Base-by-base conservation (phyloP, 2,888 invertebrate species). In the Crocallis elinguaria region DNA sequence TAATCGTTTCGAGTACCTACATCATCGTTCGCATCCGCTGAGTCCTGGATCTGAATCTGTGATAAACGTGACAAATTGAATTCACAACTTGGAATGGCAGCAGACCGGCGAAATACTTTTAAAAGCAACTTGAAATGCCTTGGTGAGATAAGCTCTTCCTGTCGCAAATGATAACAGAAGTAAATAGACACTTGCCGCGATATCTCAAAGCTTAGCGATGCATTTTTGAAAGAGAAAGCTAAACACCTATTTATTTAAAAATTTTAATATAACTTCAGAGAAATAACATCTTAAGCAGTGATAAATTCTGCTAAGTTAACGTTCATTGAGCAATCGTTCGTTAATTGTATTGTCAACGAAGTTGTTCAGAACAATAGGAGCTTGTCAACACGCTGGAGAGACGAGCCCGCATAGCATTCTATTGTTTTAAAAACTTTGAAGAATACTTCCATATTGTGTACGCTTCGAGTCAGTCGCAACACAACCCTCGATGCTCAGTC, bases 371-470 rank as follows among this genome's bases (percentile, higher is more conserved):
- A 69, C 69, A 71, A 73, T 70, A 60, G 66, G 66, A 67, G 57
- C 53, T 66, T 48, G 66, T 71, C 71, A 71, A 75, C 66, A 73
- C 71, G 60, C 62, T 50, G 62, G 67, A 63, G 72, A 66, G 71
- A 64, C 65, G 60, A 71, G 69, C 86, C 86, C 85, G 86, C 85
- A 86, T 88, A 81, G 85, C 83, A 83, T 85, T 75, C 83, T 74
- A 76, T 85, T 84, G 84, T 86, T 80, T 79, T 68, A 72, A 77
- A 74, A 80, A 71, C 72, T 79, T 78, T 77, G 64, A 73, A 76
- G 67, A 69, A 74, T 60, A 62, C 69, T 65, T 61, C 61, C 56
- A 51, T 66, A 64, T 46, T 62, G 52, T 57, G 51, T 67, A 64
- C 49, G 59, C 62, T 63, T 64, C 52, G 55, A 67, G 66, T 69